Base-by-base conservation (phyloP, 1,140 invertebrate genomes). In the Drosophila dunni region DNA sequence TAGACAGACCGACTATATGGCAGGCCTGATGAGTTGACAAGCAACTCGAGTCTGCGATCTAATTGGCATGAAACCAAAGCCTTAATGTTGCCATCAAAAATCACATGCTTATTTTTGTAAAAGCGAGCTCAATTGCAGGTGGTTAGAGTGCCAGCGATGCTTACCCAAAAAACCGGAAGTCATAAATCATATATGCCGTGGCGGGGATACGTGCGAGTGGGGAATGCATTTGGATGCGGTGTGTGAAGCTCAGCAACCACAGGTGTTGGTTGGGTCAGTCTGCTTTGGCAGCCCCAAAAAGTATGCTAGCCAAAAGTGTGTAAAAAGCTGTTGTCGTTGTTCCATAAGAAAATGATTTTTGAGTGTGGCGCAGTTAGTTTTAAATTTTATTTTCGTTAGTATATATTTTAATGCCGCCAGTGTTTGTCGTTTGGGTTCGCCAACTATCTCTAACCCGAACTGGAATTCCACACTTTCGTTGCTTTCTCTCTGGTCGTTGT, bases 311-410 rank as follows among this genome's bases (percentile, higher is more conserved):
- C 61, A 60, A 61, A 68, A 61, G 61, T 42, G 61, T 45, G 60
- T 24, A 50, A 64, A 64, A 67, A 75, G 45, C 58, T 34, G 20
- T 60, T 33, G 50, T 56, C 40, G 29, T 38, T 44, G 8, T 62
- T 29, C 11, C 38, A n/a, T 17, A 9, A n/a, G 56, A 58, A 45
- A 53, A 53, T 62, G 76, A 71, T 85, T 78, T 71, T 66, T 68
- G 45, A 63, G 46, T 67, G 75, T 50, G 45, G 42, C 40, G 54
- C 42, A 79, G 82, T 70, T 79, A 70, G 77, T 80, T 77, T 78
- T 75, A 89, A 89, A 83, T 83, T 88, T 66, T 78, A 89, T 89
- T 89, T 88, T 80, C 68, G 66, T 74, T 75, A 68, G 72, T 64
- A 60, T 63, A 79, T 66, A 75, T 84, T 78, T 78, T 70, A 78